Conservation (phyloP, 2,888 invertebrate species). For the Tetragonula carbonaria region DNA sequence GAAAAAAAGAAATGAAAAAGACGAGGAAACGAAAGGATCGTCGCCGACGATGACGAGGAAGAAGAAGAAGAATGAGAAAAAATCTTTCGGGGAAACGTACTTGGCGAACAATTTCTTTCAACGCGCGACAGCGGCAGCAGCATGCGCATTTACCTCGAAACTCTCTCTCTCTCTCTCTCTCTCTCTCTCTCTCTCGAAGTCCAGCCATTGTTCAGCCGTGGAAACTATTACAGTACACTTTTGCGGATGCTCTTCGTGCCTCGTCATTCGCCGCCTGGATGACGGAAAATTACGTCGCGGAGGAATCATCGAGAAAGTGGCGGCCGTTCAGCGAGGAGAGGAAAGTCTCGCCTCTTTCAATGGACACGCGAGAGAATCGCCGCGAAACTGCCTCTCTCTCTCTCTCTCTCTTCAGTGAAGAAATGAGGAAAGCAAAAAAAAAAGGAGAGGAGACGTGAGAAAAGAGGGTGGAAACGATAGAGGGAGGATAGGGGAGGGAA, state of each 20-base stretch:
- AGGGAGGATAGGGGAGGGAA: neutral
- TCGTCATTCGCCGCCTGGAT: conserved; percentile 37
- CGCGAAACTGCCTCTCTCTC: conserved; percentile 29
- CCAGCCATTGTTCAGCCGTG: conserved; percentile 53
- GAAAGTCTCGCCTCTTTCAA: conserved; percentile 9
- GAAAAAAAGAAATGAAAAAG: too few species aligned
- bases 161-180: neutral
- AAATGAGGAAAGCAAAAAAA: neutral
- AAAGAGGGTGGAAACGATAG: neutral
- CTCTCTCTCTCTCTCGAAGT: conserved; percentile 30
- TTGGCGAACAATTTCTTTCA: conserved; percentile 38
- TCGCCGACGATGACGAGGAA: neutral
- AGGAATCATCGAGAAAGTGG: conserved; percentile 48
- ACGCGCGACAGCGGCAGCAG: conserved; percentile 7
- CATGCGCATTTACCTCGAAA: conserved; percentile 50
- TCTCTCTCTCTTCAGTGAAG: neutral
- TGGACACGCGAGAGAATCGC: conserved; percentile 51
- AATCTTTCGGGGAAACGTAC: conserved; percentile 34
- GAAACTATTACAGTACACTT: conserved; percentile 63
- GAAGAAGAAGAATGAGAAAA: neutral
- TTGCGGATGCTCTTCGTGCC: conserved; percentile 8
- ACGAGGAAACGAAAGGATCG: neutral
- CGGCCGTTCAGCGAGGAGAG: conserved; percentile 4
- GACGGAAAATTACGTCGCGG: conserved; percentile 52
- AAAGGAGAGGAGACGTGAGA: neutral